Evolutionary conservation across 2,888 invertebrate genomes (phyloP), one percentile per base, ranked within the genome.

Genomic region (Catocala fraxini): DNA sequence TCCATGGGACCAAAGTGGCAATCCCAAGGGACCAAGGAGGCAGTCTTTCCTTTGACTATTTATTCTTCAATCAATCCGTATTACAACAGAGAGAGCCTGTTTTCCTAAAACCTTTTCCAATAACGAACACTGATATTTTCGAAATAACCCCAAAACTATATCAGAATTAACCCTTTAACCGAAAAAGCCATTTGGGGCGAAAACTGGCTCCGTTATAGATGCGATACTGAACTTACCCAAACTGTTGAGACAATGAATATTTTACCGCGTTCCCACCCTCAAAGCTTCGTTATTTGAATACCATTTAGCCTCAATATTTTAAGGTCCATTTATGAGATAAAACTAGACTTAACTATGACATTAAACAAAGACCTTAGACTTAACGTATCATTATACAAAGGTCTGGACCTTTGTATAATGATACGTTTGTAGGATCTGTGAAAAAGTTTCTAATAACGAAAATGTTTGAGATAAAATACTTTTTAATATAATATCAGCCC

Each of bases 231-330:
- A 56, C 51, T 68, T 47, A 60, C 34, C 52, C 49, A 33, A 9
- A 59, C 59, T 70, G 74, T 77, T 70, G 68, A 55, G 25, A 51
- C 49, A 47, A 52, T 70, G 74, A 70, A 77, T 74, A 77, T 73
- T 60, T 70, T 68, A 70, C 63, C 39, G 12, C 56, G 59, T 56
- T 65, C 41, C 47, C 47, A 51, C 47, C 39, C 46, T 43, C 60
- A 59, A 69, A 59, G 59, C 49, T 59, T 33, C 48, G 57, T 54
- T 65, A 58, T 73, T 73, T 66, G 66, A 66, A 73, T 73, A 64
- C 53, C 54, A 51, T 59, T 53, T 59, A 48, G 55, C 56, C 43
- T 57, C 12, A 49, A 52, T 48, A 51, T 13, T 51, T 39, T 46
- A 51, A 52, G 51, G 51, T 52, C 52, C n/a, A 58, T 58, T 58